These are phyloP conservation scores for Rhipidura dahli DNA, from an alignment of 2,113 vertebrate genomes.

Conservation along the genomic window DNA sequence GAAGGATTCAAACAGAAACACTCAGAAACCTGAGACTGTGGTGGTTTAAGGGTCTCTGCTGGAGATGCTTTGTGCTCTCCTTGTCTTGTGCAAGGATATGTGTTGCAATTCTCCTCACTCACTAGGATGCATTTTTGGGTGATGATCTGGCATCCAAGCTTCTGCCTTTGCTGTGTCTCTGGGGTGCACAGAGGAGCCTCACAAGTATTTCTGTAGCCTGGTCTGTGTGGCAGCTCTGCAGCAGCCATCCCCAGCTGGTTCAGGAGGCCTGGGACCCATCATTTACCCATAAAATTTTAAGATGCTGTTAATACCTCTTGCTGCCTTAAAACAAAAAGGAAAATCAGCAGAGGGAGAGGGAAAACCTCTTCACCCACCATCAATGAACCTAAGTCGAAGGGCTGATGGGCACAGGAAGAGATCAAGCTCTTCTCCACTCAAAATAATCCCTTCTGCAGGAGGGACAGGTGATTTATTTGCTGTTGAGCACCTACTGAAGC, in stretches of 20 bases:
- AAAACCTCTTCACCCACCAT: not conserved
- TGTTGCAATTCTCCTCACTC: not conserved
- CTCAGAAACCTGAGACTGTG: not conserved
- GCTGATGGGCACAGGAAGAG: not conserved
- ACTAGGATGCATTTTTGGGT: not conserved
- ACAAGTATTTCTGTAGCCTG: not conserved
- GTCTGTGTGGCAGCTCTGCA: not conserved
- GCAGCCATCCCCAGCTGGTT: not conserved
- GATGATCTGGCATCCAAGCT: not conserved
- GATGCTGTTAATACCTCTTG: not conserved
- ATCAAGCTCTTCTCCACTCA: not conserved
- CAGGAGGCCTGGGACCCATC: not conserved
- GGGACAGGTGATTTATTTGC: not conserved
- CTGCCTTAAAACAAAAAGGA: not conserved
- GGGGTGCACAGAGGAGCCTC: not conserved
- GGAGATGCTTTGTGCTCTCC: not conserved
- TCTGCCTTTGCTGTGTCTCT: not conserved
- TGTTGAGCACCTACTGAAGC: not conserved
- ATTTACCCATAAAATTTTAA: not conserved
- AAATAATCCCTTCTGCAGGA: not conserved
- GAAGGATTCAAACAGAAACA: not conserved
- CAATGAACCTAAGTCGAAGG: not conserved
- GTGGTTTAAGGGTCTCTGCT: not conserved
- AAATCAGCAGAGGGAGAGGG: not conserved
- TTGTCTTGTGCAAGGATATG: not conserved